Evolutionary conservation across 2,888 invertebrate species (phyloP), one percentile per base, ranked within the genome.

Genomic region (Amiota minor): DNA sequence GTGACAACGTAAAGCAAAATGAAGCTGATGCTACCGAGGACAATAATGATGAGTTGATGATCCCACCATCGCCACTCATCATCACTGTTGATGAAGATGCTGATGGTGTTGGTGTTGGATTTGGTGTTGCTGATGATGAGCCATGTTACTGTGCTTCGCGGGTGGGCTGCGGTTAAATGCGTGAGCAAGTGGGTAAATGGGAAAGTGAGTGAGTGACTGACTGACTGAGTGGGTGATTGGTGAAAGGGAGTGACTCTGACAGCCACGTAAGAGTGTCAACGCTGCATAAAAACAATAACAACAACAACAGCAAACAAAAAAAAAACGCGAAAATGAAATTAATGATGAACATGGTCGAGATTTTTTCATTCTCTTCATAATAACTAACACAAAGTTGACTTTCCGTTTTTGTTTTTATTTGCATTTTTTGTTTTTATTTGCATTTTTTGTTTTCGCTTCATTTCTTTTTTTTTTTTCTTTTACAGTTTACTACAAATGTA

Each of bases 321-420:
- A 35, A 6, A 35, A 50, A 14, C 50, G 67, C 67, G 50, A 67
- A 49, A 67, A 67, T 20, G 67, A 67, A 53, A 68, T 20, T 68
- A 68, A 68, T 68, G 67, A 53, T 68, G 53, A 23, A 50, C 67
- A 20, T 68, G 67, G 67, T 18, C 23, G 59, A 53, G 53, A 23
- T 68, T 68, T 20, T 45, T 62, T 62, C 16, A 23, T 62, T 35
- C 35, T 11, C 35, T 23, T 18, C n/a, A 11, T 12, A 1, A 35
- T 35, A 35, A 35, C n/a, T 35, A 35, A 35, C 35, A 35, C 35
- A 35, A 35, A 35, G 35, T 35, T 35, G 35, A 35, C 35, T 35
- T 35, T 35, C 35, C 6, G 35, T 35, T 35, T 35, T 35, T 35
- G 35, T 35, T 35, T 35, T 35, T 35, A 35, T 35, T 35, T 35